These are phyloP conservation scores for Folsomia manolachei DNA, from an alignment of 2,888 invertebrate genomes.

Conservation along the genomic window DNA sequence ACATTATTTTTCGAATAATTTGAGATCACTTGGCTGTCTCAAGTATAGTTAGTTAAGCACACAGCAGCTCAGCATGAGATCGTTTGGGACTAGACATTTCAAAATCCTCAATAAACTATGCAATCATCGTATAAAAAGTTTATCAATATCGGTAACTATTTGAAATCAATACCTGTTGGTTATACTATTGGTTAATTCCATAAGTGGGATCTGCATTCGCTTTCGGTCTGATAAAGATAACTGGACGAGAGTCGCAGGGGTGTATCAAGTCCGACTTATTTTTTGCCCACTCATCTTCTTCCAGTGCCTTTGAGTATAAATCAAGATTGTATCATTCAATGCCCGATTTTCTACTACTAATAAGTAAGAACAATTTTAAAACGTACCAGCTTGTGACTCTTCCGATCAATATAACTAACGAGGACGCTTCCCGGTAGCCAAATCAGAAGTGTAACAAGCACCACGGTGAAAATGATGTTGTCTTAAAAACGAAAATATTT, in stretches of 20 bases:
- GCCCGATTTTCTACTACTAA: too few relatives aligned
- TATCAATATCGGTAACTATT: too few relatives aligned
- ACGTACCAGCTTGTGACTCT: conserved; percentile 47
- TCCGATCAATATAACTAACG: conserved; percentile 46
- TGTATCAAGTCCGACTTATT: conserved; percentile 49
- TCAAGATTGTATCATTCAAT: not conserved
- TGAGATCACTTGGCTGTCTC: too few relatives aligned
- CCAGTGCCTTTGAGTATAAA: conserved; percentile 36
- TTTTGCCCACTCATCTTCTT: conserved; percentile 49
- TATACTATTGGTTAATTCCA: conserved; percentile 46
- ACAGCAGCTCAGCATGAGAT: too few relatives aligned
- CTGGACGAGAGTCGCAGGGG: conserved; percentile 46
- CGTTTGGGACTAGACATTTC: not conserved
- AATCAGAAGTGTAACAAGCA: conserved; percentile 81
- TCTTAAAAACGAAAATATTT: too few relatives aligned
- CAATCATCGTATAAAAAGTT: too few relatives aligned
- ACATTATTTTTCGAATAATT: too few relatives aligned
- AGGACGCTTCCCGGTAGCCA: conserved; percentile 74
- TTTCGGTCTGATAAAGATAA: conserved; percentile 48
- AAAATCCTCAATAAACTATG: too few relatives aligned
- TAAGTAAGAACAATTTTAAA: not conserved
- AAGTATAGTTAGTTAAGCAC: too few relatives aligned
- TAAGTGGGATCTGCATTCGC: conserved; percentile 42
- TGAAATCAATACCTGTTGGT: too few relatives aligned
- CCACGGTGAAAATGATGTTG: conserved; percentile 90